These are phyloP conservation scores for Muscidifurax raptorellus DNA, from an alignment of 1,140 invertebrate species.

Conservation along the genomic window DNA sequence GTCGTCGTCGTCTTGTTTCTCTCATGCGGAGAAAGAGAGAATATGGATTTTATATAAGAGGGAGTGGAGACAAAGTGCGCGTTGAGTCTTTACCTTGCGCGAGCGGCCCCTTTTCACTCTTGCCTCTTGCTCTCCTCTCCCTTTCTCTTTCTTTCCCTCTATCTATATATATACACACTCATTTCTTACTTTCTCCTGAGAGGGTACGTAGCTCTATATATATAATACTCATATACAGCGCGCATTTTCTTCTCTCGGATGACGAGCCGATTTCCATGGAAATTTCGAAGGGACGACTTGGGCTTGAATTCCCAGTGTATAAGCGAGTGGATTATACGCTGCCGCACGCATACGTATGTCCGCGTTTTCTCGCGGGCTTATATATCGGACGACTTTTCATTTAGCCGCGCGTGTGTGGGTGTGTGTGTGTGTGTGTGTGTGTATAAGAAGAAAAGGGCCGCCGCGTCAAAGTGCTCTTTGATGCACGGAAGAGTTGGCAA, in stretches of 20 bases:
- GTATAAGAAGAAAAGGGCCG: too few relatives aligned
- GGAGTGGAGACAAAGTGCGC: constrained; percentile 28
- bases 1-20: constrained; percentile 23
- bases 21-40: constrained; percentile 6
- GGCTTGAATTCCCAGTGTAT: constrained; percentile 17
- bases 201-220: too few relatives aligned
- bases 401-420: not conserved
- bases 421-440: too few relatives aligned
- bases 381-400: not conserved
- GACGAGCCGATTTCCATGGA: constrained; percentile 50
- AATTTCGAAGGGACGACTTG: constrained; percentile 25
- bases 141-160: not conserved
- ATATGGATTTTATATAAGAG: constrained; percentile 52
- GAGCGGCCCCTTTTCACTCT: constrained; percentile 8
- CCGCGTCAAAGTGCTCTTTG: too few relatives aligned
- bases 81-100: constrained; percentile 33
- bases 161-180: not conserved
- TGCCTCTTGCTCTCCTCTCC: not conserved
- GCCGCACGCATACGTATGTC: not conserved
- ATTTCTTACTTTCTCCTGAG: not conserved
- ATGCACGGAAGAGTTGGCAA: too few relatives aligned
- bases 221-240: not conserved
- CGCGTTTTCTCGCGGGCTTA: not conserved
- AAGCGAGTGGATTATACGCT: not conserved
- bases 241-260: not conserved